Evolutionary conservation across 2,888 invertebrate species (phyloP).

Genomic region (Marasmarcha lunaedactyla): DNA sequence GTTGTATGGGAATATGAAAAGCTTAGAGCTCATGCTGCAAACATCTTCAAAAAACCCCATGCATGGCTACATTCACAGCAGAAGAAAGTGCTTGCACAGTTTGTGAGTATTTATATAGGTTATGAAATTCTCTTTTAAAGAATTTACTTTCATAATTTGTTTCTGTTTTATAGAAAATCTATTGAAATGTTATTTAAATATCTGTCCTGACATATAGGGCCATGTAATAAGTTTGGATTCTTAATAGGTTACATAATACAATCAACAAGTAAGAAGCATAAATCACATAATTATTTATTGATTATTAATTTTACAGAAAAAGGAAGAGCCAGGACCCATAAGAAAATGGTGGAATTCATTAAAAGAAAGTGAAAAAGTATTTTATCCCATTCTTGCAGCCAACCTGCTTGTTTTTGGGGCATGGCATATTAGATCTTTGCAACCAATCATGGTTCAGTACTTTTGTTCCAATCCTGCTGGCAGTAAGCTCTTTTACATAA

Average conservation of each 20-base stretch:
- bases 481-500: too few species aligned
- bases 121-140: too few species aligned
- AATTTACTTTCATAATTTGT: not conserved
- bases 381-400: conserved; percentile 81
- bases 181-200: too few species aligned
- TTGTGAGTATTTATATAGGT: conserved; percentile 27
- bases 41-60: conserved; percentile 60
- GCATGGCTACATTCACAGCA: conserved; percentile 63
- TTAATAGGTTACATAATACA: too few species aligned
- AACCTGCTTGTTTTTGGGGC: conserved; percentile 85
- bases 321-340: conserved; percentile 36
- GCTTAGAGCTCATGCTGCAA: conserved; percentile 64
- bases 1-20: conserved; percentile 91
- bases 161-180: too few species aligned
- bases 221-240: too few species aligned
- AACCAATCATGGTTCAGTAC: conserved; percentile 82
- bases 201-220: too few species aligned
- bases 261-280: too few species aligned
- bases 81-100: conserved; percentile 33
- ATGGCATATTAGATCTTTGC: conserved; percentile 82
- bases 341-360: conserved; percentile 80
- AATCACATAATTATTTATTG: too few species aligned
- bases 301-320: not conserved
- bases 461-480: conserved; percentile 87
- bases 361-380: conserved; percentile 80